Conservation (phyloP, 2,888 invertebrate genomes). For the Rugalucina vietnamica region DNA sequence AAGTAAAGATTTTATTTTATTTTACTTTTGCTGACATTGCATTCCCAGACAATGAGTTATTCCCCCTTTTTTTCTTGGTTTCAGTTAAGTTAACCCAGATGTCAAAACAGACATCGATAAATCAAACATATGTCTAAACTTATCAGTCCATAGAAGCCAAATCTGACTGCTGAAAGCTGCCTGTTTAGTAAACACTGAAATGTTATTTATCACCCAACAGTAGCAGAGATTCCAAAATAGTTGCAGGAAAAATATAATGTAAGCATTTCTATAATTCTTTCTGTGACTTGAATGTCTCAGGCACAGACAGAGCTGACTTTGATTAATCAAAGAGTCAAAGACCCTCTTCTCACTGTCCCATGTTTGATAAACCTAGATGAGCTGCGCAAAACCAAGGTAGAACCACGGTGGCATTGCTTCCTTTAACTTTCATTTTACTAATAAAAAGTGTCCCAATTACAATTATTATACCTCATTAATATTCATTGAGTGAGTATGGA, state of each 20-base stretch:
- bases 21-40: too few species aligned
- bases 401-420: too few species aligned
- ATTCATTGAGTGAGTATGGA: too few species aligned
- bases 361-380: too few species aligned
- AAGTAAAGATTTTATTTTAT: too few species aligned
- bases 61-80: neutral
- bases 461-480: too few species aligned
- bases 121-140: slow-evolving; percentile 11
- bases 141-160: neutral
- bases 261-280: slow-evolving; percentile 4
- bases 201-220: neutral
- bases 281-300: neutral
- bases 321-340: too few species aligned
- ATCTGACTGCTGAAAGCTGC: neutral
- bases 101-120: neutral
- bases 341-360: too few species aligned
- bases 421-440: too few species aligned
- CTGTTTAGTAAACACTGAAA: slow-evolving; percentile 6
- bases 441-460: too few species aligned
- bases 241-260: neutral
- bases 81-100: neutral
- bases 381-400: too few species aligned
- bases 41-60: too few species aligned
- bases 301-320: neutral
- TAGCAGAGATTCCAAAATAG: neutral